These are phyloP conservation scores for Astreopora myriophthalma DNA, from an alignment of 64 coral and sea anemone genomes.

Conservation along the genomic window DNA sequence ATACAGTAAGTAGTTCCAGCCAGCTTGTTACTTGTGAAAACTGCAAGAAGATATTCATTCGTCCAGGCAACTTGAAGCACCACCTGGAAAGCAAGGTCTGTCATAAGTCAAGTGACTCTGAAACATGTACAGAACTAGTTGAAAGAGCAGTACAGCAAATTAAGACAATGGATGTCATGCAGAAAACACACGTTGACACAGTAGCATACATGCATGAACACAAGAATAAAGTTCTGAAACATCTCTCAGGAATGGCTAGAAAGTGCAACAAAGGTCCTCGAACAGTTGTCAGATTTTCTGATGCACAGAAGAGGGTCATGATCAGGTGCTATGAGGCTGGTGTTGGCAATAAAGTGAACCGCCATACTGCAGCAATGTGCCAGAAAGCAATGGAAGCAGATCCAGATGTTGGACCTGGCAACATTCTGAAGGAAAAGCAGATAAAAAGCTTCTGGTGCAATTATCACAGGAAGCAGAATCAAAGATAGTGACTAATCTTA, in stretches of 20 bases:
- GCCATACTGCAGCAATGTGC: slow-evolving; percentile 56
- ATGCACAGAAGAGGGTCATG: slow-evolving; percentile 48
- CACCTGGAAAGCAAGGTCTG: background rate
- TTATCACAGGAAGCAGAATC: slow-evolving; percentile 20
- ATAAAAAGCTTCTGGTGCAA: slow-evolving; percentile 59
- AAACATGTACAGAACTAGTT: background rate
- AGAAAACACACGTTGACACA: slow-evolving; percentile 17
- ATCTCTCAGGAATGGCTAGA: slow-evolving; percentile 20
- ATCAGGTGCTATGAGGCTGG: slow-evolving; percentile 39
- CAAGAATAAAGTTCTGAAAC: background rate
- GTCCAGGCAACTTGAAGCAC: slow-evolving; percentile 10
- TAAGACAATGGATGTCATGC: background rate
- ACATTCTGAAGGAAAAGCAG: slow-evolving; percentile 13
- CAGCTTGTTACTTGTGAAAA: too few relatives aligned
- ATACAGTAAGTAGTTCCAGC: too few relatives aligned
- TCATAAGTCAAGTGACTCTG: background rate
- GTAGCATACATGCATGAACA: slow-evolving; percentile 6
- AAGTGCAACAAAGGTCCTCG: background rate
- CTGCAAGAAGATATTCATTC: slow-evolving; percentile 34
- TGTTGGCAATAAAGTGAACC: slow-evolving; percentile 22
- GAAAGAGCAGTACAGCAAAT: background rate
- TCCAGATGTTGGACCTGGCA: slow-evolving; percentile 20
- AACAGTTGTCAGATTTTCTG: slow-evolving; percentile 7
- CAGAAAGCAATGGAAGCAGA: slow-evolving; percentile 18
- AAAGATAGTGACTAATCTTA: too few relatives aligned